These are phyloP conservation scores for Trichoplusia ni DNA, from an alignment of 1,140 invertebrate genomes.

Conservation along the genomic window DNA sequence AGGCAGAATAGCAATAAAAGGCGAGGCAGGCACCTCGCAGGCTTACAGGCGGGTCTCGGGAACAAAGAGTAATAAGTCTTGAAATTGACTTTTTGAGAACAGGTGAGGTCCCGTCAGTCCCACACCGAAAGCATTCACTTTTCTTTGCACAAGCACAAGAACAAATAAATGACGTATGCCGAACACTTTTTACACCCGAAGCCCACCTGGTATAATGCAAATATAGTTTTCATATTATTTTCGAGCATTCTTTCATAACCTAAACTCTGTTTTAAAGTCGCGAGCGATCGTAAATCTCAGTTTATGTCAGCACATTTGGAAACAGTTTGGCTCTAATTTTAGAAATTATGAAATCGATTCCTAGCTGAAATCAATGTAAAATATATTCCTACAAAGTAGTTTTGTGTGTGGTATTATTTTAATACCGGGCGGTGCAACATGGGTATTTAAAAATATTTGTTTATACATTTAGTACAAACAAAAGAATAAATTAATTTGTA, in stretches of 20 bases:
- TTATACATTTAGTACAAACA: background rate
- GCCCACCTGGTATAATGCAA: constrained; percentile 68
- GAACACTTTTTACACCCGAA: constrained; percentile 57
- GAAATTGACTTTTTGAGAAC: constrained; percentile 64
- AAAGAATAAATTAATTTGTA: background rate
- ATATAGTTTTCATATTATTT: constrained; percentile 62
- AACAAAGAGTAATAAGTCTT: constrained; percentile 74
- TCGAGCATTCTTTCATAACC: constrained; percentile 68
- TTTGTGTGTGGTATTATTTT: constrained; percentile 1
- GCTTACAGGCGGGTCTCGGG: constrained; percentile 47
- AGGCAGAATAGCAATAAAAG: constrained; percentile 59
- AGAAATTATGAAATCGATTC: constrained; percentile 61
- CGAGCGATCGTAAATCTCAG: constrained; percentile 61
- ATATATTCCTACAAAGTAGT: constrained; percentile 6
- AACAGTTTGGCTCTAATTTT: constrained; percentile 63
- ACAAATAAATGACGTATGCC: constrained; percentile 65
- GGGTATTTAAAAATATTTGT: background rate
- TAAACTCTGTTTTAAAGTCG: constrained; percentile 68
- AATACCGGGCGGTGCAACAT: background rate
- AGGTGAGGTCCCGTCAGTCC: constrained; percentile 61
- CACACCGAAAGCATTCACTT: constrained; percentile 58
- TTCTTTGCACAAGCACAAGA: constrained; percentile 49
- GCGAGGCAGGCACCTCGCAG: constrained; percentile 41
- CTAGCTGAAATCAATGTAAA: constrained; percentile 16
- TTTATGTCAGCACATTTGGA: constrained; percentile 70